A percentile compares a stretch with the other conserved stretches of the same genome.
Conservation (phyloP, 2,888 invertebrate genomes). For the Drosophila conformis region DNA sequence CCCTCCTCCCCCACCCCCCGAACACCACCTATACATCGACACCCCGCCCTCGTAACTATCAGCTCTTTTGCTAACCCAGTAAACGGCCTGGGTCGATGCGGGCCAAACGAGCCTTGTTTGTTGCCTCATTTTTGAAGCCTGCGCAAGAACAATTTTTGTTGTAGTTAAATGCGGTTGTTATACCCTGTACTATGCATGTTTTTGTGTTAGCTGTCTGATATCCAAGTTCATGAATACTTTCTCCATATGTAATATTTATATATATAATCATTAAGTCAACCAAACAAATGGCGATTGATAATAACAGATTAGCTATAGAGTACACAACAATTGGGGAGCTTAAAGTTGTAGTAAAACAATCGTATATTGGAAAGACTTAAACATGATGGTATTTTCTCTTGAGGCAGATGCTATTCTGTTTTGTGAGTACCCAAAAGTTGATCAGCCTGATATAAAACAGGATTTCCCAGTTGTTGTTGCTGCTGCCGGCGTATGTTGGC, state of each 20-base stretch:
- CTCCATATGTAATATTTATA: background rate
- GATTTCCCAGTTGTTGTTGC: slow-evolving; percentile 23
- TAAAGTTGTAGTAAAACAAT: background rate
- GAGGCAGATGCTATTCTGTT: too few relatives aligned
- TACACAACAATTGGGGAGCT: background rate
- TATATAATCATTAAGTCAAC: background rate
- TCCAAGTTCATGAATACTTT: background rate
- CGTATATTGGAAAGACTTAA: background rate
- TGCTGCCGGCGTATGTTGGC: slow-evolving; percentile 49
- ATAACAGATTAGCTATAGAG: background rate
- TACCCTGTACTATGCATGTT: slow-evolving; percentile 27
- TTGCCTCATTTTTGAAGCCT: slow-evolving; percentile 55
- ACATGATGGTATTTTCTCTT: background rate
- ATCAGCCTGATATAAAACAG: background rate
- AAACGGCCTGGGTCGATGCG: slow-evolving; percentile 47
- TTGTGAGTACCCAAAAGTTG: slow-evolving; percentile 4
- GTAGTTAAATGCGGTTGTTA: slow-evolving; percentile 23
- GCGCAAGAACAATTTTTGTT: slow-evolving; percentile 26
- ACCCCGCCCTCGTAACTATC: background rate
- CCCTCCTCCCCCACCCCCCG: background rate
- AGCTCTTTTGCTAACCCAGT: slow-evolving; percentile 27
- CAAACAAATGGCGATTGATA: background rate
- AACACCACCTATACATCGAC: background rate
- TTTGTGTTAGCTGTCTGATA: background rate
- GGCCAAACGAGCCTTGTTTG: slow-evolving; percentile 58